Evolutionary conservation across 1,140 invertebrate species (phyloP).

Genomic region (Anagrus nilaparvatae): DNA sequence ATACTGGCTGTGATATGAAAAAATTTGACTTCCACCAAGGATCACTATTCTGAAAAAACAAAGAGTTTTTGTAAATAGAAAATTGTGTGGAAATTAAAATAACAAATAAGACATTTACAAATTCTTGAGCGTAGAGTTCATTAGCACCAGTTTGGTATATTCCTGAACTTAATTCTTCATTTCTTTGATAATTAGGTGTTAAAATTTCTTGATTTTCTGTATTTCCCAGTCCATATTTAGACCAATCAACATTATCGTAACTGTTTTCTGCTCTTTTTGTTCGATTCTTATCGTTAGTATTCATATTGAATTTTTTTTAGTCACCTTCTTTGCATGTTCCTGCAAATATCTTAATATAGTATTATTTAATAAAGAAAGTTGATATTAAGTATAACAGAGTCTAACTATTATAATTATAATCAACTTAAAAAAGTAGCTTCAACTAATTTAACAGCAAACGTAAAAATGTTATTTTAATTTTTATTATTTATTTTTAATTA

Average conservation of each 20-base stretch:
- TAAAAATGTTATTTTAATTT: no score
- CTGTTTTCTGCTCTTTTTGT: no score
- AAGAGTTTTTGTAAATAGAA: not conserved
- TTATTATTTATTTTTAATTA: no score
- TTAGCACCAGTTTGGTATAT: constrained; percentile 74
- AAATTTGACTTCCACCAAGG: constrained; percentile 91
- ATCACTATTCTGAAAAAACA: constrained; percentile 53
- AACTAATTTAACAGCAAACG: no score
- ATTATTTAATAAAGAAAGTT: no score
- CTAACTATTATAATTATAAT: no score
- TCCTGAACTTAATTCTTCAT: constrained; percentile 61
- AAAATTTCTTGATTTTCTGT: constrained; percentile 37
- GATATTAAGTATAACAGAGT: no score
- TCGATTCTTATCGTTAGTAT: constrained; percentile 9
- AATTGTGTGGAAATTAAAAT: not conserved
- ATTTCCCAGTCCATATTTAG: constrained; percentile 43
- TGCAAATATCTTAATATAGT: no score
- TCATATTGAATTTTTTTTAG: no score
- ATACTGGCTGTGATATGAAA: constrained; percentile 83
- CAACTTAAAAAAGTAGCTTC: no score
- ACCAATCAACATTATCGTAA: constrained; percentile 50
- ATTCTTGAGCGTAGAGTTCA: constrained; percentile 81
- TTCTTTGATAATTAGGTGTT: constrained; percentile 49
- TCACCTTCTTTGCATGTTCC: no score
- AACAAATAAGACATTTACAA: constrained; percentile 41